Percentiles rank a stretch among this genome's conserved stretches.
Conservation (phyloP, 92 coral and sea anemone genomes). For the Anthopleura xanthogrammica region DNA sequence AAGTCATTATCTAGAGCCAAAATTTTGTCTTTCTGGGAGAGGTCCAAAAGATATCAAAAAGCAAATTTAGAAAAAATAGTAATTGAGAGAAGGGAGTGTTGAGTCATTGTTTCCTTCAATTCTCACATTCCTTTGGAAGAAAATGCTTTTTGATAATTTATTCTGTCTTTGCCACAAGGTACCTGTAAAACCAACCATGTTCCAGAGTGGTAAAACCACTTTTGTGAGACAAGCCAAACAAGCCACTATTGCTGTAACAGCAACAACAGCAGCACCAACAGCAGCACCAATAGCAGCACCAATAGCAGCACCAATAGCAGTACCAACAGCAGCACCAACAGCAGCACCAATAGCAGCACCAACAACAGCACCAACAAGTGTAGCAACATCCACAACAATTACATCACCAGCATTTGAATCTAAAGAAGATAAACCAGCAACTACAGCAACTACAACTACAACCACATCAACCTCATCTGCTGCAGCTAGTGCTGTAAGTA, state of each 20-base stretch:
- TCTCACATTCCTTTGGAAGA: background rate
- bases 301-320: background rate
- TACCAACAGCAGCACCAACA: slow-evolving; percentile 7
- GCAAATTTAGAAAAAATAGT: too few relatives aligned
- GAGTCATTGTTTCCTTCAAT: too few relatives aligned
- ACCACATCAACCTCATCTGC: slow-evolving; percentile 16
- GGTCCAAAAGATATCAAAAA: too few relatives aligned
- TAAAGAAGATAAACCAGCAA: background rate
- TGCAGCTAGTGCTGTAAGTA: background rate
- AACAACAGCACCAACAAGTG: slow-evolving; percentile 6
- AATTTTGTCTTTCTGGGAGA: background rate
- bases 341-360: background rate
- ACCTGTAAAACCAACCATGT: slow-evolving; percentile 88
- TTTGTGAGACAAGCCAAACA: slow-evolving; percentile 58
- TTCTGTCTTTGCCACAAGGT: background rate
- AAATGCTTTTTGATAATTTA: background rate
- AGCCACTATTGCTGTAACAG: slow-evolving; percentile 30
- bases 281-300: slow-evolving; percentile 3
- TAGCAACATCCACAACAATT: slow-evolving; percentile 11
- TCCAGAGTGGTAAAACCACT: slow-evolving; percentile 95
- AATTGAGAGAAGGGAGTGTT: background rate
- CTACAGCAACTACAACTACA: background rate
- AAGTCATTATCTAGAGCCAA: background rate
- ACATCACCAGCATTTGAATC: background rate
- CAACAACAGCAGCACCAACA: slow-evolving; percentile 13